A percentile compares a stretch with the other conserved stretches of the same genome.
These are phyloP conservation scores for Pteronotus mesoamericanus DNA, from an alignment of 2,797 vertebrate species.

Conservation along the genomic window DNA sequence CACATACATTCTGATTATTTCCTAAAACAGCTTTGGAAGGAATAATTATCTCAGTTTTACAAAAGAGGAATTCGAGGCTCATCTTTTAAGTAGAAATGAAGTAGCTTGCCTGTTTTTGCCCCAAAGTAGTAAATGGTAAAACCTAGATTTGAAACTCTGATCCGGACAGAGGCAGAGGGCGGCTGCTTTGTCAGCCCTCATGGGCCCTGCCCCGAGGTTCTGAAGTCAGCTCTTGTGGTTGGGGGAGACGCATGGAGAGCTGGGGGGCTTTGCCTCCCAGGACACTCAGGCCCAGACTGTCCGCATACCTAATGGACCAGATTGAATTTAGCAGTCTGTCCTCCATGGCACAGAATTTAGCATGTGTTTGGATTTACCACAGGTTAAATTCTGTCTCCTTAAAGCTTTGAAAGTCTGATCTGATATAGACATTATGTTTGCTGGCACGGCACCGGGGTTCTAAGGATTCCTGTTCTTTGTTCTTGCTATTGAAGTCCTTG, in stretches of 20 bases:
- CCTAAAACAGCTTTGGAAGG: background rate
- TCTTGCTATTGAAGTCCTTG: background rate
- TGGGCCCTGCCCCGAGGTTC: background rate
- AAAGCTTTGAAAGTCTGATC: background rate
- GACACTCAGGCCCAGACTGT: background rate
- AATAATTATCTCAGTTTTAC: background rate
- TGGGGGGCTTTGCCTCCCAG: background rate
- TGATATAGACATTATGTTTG: background rate
- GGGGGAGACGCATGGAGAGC: background rate
- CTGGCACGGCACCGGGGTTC: background rate
- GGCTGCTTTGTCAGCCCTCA: background rate
- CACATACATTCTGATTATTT: background rate
- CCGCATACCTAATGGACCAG: background rate
- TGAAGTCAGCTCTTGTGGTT: background rate
- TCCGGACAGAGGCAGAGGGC: background rate
- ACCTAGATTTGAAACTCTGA: constrained; percentile 13
- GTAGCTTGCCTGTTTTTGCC: background rate
- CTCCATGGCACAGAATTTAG: background rate
- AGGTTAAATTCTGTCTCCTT: background rate
- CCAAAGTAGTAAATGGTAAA: background rate
- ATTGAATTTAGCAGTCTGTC: background rate
- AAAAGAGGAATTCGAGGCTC: constrained; percentile 4
- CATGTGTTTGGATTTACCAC: background rate
- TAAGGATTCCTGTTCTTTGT: background rate
- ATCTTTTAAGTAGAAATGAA: constrained; percentile 14